Conservation (phyloP, 2,888 invertebrate species). For the Microplitis deprimator region DNA sequence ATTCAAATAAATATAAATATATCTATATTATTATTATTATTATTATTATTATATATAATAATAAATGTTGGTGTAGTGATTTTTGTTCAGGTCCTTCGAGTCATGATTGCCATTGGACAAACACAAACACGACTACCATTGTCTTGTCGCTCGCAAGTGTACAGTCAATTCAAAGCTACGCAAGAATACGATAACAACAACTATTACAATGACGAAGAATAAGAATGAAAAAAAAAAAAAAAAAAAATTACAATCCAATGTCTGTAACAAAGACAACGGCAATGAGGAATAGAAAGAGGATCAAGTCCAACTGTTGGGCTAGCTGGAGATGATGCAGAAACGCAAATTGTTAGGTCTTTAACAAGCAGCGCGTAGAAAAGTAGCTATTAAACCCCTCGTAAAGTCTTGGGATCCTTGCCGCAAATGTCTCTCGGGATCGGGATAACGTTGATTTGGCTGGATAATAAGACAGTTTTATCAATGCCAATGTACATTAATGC, state of each 20-base stretch:
- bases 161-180: not conserved
- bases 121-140: slow-evolving; percentile 48
- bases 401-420: slow-evolving; percentile 45
- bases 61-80: no score
- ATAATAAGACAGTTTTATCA: slow-evolving; percentile 39
- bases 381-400: slow-evolving; percentile 53
- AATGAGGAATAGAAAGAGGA: slow-evolving; percentile 26
- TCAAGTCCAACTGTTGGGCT: slow-evolving; percentile 48
- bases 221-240: no score
- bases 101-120: slow-evolving; percentile 37
- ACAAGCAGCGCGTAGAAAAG: slow-evolving; percentile 50
- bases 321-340: slow-evolving; percentile 41
- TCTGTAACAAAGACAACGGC: not conserved
- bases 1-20: slow-evolving; percentile 37
- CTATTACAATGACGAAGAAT: slow-evolving; percentile 43
- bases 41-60: no score
- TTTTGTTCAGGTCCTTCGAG: slow-evolving; percentile 26
- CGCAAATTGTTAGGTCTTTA: slow-evolving; percentile 41
- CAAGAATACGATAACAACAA: not conserved
- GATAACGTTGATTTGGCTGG: slow-evolving; percentile 24
- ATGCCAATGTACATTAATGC: slow-evolving; percentile 1
- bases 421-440: slow-evolving; percentile 16
- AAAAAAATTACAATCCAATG: no score
- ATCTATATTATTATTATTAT: slow-evolving; percentile 15
- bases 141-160: slow-evolving; percentile 49